Evolutionary conservation across 2,797 vertebrate species (phyloP), one percentile per base, ranked within the genome.

Genomic region (Nyctibius grandis): DNA sequence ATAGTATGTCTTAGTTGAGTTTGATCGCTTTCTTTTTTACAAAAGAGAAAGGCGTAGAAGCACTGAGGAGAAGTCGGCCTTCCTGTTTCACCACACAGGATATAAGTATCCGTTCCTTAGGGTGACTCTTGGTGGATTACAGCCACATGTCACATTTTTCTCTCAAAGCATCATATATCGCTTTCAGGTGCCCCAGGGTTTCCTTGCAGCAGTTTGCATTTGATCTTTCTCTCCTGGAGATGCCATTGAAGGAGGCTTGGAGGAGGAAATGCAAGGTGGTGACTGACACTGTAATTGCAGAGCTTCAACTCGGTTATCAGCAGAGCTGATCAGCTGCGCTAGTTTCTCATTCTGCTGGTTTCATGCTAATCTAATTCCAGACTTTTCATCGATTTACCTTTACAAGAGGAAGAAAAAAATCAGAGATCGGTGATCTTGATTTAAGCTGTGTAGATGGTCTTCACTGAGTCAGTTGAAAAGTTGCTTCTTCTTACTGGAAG

Each of bases 171-270:
- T 26, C 34, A 4, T 56, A 0, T 45, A 31, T 50, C 4, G 0
- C 56, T 89, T 81, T 60, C 74, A 60, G 45, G 34, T 89, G 53
- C 34, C 76, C 53, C 53, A 53, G 38, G 51, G 21, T 80, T 91
- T 89, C 90, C 90, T 89, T 93, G 64, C 38, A 42, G 42, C n/a
- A 50, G 53, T 51, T 85, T 70, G 15, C 47, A 15, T 64, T 96
- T 88, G 61, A 81, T 93, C 80, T 90, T 91, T 92, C 40, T 89
- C 59, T 94, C 33, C n/a, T 87, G 84, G 57, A 87, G 51, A 22
- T 75, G 53, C 73, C 0, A 0, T 51, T 28, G 25, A 87, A 67
- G 61, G 87, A 93, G 57, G 59, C 48, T 14, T 1, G 2, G 48
- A 88, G 76, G 69, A 92, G 61, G 64, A 92, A 77, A 40, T 68